Evolutionary conservation across 1,140 invertebrate species (phyloP), one percentile per base, ranked within the genome.

Genomic region (Helicoverpa armigera): DNA sequence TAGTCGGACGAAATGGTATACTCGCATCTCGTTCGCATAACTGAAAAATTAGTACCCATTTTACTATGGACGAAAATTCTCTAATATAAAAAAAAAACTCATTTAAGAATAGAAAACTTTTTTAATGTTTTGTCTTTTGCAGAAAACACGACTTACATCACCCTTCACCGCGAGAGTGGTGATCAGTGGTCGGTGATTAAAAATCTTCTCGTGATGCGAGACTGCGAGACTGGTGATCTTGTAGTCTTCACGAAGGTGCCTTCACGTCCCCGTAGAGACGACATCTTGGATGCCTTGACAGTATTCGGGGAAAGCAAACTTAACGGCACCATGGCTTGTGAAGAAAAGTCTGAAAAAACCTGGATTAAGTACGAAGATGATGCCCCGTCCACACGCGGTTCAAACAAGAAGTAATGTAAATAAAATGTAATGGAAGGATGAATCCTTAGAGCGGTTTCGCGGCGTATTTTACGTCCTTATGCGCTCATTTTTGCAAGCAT

Each of bases 221-320:
- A 73, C 50, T 51, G 43, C 31, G 78, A 75, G 5, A 51, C 29
- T 43, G 53, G 53, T 43, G 70, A 73, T n/a, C 12, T 58, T 29
- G 70, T 51, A 9, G 70, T 73, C 18, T 75, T 75, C 58, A 51
- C 81, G 2, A 83, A 83, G 58, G 82, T 86, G 3, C 83, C 85
- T 16, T 56, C 70, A 5, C 60, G 73, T 14, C 80, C 81, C 0
- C 31, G 69, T 0, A 79, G 70, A 23, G 18, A 61, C 2, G 81
- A 86, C 13, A 75, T 89, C 10, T 14, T 69, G 1, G 80, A 83
- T 2, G 84, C 83, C 3, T 50, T 88, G 10, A 75, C 60, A 29
- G n/a, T 16, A 7, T 83, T 87, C 29, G 85, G 88, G 0, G 84
- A 82, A 73, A 54, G 35, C 9, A 11, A 58, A 4, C 35, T 50